phyloP scores from a whole-genome alignment of 37 sponge, comb jelly and placozoan species.

The Lycopodina hypogea region DNA sequence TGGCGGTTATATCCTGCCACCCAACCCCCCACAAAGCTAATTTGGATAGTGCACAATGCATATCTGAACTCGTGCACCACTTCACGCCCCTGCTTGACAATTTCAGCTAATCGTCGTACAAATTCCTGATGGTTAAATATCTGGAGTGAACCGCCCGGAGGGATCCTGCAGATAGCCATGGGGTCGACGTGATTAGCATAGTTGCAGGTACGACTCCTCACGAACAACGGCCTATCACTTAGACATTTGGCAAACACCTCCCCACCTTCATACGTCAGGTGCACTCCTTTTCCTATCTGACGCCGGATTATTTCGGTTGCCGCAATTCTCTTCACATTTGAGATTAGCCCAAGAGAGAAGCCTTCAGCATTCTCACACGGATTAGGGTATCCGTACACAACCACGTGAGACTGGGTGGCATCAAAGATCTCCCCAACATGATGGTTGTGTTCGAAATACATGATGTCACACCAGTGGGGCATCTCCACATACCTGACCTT shows the following conservation, averaged over 20 bases:
- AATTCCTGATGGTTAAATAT: constrained; percentile 97
- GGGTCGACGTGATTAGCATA: constrained; percentile 85
- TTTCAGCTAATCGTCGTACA: constrained; percentile 76
- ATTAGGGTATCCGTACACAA: constrained; percentile 96
- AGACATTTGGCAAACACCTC: constrained; percentile 96
- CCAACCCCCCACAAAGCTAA: constrained; percentile 98
- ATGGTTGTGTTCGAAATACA: constrained; percentile 96
- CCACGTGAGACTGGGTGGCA: constrained; percentile 68
- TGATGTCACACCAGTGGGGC: constrained; percentile 90
- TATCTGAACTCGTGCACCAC: constrained; percentile 87
- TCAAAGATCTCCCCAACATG: constrained; percentile 93
- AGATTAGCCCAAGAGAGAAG: constrained; percentile 92
- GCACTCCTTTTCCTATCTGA: constrained; percentile 96
- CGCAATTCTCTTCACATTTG: constrained; percentile 92
- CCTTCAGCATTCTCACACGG: constrained; percentile 88
- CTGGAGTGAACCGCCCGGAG: constrained; percentile 87
- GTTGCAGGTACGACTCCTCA: constrained; percentile 94
- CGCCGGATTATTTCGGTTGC: constrained; percentile 92
- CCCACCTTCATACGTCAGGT: constrained; percentile 89
- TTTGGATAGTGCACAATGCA: constrained; percentile 93
- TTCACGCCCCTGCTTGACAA: constrained; percentile 87
- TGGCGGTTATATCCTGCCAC: constrained; percentile 95
- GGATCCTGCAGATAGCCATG: constrained; percentile 94
- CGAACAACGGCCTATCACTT: constrained; percentile 87
- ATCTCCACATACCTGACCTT: constrained; percentile 88